Percentiles rank a stretch among this genome's conserved stretches.
phyloP scores from a whole-genome alignment of 2,113 vertebrate genomes.

The Ammodytes marinus region DNA sequence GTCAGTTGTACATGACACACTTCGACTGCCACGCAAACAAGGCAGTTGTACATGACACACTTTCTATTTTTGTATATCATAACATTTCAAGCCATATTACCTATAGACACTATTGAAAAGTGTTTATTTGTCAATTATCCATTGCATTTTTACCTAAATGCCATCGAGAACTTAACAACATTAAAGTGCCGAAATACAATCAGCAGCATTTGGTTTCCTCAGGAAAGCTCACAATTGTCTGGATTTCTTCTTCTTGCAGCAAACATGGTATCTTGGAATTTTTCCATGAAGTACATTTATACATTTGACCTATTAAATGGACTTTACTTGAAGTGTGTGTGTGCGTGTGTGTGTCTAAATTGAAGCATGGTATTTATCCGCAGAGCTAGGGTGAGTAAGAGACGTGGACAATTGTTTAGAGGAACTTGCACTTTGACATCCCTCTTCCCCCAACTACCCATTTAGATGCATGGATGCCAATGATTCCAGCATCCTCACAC shows the following conservation, averaged over 20 bases:
- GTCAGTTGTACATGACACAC: constrained; percentile 30
- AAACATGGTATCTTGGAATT: neutral
- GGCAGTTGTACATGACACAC: constrained; percentile 30
- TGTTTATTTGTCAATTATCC: constrained; percentile 1
- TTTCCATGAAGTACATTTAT: constrained; percentile 13
- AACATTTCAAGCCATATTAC: constrained; percentile 2
- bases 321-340: constrained; percentile 9
- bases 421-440: constrained; percentile 51
- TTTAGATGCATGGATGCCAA: constrained; percentile 24
- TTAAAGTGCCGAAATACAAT: constrained; percentile 19
- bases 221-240: neutral
- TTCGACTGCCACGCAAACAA: too few relatives aligned
- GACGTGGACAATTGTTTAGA: constrained; percentile 15
- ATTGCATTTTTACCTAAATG: constrained; percentile 9
- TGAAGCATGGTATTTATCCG: constrained; percentile 53
- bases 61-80: constrained; percentile 23
- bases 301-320: neutral
- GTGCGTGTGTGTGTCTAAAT: constrained; percentile 25
- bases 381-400: constrained; percentile 51
- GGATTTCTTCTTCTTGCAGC: neutral
- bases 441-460: constrained; percentile 4
- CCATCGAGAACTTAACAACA: constrained; percentile 18
- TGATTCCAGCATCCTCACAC: constrained; percentile 1
- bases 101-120: constrained; percentile 3
- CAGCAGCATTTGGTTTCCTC: constrained; percentile 5